phyloP scores from a whole-genome alignment of 2,113 vertebrate species.

The Nothocercus nigrocapillus region DNA sequence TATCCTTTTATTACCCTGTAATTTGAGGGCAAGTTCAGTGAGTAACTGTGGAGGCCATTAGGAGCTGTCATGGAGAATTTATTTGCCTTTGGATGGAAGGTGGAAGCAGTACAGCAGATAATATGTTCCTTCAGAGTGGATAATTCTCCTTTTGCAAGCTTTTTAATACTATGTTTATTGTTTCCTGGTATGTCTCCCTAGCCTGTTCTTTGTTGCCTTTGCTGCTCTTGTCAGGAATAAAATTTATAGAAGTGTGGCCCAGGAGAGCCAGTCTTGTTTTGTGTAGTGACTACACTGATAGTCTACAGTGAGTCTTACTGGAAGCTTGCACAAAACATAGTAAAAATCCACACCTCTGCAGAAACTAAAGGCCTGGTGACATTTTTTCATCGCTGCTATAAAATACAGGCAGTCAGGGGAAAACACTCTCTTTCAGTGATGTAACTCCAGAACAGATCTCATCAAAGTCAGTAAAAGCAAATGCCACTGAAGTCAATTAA shows the following conservation, averaged over 20 bases:
- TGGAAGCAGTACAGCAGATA: constrained; percentile 8
- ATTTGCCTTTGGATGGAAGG: constrained; percentile 69
- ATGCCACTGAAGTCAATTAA: neutral
- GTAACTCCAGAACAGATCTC: neutral
- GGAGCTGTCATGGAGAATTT: constrained; percentile 71
- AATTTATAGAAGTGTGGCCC: constrained; percentile 62
- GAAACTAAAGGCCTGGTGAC: neutral
- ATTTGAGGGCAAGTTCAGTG: constrained; percentile 74
- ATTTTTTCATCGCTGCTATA: neutral
- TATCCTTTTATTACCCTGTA: constrained; percentile 74
- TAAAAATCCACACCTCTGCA: neutral
- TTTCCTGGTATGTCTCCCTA: constrained; percentile 56
- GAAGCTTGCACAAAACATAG: constrained; percentile 35
- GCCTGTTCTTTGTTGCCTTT: constrained; percentile 59
- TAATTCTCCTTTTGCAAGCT: constrained; percentile 65
- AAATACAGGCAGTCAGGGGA: neutral
- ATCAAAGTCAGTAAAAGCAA: neutral
- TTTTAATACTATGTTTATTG: constrained; percentile 71
- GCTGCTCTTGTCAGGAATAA: constrained; percentile 58
- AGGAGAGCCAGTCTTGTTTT: constrained; percentile 45
- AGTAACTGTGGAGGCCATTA: constrained; percentile 68
- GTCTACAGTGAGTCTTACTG: neutral
- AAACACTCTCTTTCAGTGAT: neutral
- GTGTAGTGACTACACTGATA: constrained; percentile 9
- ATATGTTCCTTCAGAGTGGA: neutral